Evolutionary conservation across 2,797 vertebrate genomes (phyloP).

Genomic region (Tragelaphus oryx): DNA sequence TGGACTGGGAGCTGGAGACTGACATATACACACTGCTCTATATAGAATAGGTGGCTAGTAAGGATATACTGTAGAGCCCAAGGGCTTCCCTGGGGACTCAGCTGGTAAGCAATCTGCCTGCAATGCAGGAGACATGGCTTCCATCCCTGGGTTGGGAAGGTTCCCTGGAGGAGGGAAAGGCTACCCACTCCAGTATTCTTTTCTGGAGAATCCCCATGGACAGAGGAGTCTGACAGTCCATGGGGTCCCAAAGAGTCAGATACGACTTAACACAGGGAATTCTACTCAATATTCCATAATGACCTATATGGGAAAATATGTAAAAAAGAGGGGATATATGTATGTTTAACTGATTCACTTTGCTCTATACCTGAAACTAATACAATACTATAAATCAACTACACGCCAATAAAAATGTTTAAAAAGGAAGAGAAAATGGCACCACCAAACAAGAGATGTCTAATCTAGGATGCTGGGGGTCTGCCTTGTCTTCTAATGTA

Average conservation of each 20-base stretch:
- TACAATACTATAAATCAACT: background rate
- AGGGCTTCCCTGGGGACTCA: background rate
- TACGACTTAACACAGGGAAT: background rate
- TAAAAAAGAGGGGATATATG: background rate
- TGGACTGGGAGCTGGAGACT: background rate
- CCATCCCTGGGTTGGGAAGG: background rate
- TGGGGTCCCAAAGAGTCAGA: background rate
- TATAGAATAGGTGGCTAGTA: background rate
- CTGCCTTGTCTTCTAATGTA: background rate
- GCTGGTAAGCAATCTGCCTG: background rate
- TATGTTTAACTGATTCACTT: background rate
- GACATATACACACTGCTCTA: background rate
- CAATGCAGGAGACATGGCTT: background rate
- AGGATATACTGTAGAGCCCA: background rate
- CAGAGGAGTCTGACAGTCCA: background rate
- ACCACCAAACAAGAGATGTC: background rate
- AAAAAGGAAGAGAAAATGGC: background rate
- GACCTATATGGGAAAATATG: background rate
- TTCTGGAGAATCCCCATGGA: background rate
- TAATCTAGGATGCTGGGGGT: background rate
- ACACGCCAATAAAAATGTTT: background rate
- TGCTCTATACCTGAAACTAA: background rate
- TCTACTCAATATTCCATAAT: background rate
- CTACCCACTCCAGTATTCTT: background rate
- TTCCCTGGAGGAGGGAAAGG: background rate